These are phyloP conservation scores for Hyposmocoma kahamanoa DNA, from an alignment of 1,140 invertebrate species.

Conservation along the genomic window DNA sequence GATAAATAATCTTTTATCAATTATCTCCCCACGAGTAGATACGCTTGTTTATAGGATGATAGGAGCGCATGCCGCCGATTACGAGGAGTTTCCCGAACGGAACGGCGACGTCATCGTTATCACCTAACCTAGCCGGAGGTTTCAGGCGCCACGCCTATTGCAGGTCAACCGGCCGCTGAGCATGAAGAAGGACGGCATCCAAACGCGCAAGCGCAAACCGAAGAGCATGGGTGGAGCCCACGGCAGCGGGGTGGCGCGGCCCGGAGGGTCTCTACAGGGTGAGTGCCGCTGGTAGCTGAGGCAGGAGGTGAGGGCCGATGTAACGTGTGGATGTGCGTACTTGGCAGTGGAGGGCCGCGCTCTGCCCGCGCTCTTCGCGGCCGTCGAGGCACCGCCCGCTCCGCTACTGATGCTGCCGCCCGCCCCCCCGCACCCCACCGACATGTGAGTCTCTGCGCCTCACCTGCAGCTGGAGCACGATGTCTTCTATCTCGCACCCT, in stretches of 20 bases:
- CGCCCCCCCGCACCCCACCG: too few species aligned
- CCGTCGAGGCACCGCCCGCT: conserved; percentile 33
- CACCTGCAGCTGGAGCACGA: too few species aligned
- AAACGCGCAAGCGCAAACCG: conserved; percentile 93
- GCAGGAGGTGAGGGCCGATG: too few species aligned
- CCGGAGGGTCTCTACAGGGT: neutral
- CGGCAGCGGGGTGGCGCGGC: conserved; percentile 15
- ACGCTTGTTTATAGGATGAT: conserved; percentile 71
- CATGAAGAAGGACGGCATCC: conserved; percentile 97
- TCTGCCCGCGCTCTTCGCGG: conserved; percentile 63
- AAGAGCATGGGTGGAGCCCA: conserved; percentile 74
- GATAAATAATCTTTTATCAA: conserved; percentile 74
- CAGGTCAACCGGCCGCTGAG: conserved; percentile 90
- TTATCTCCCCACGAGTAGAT: conserved; percentile 67
- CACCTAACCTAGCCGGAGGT: too few species aligned
- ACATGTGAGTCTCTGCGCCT: conserved; percentile 10
- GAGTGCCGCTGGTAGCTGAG: too few species aligned
- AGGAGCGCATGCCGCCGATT: conserved; percentile 54
- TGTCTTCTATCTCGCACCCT: too few species aligned
- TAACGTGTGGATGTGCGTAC: too few species aligned
- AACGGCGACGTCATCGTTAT: neutral
- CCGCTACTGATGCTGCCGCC: too few species aligned
- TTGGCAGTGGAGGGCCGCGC: conserved; percentile 39
- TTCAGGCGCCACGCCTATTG: too few species aligned
- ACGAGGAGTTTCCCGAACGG: conserved; percentile 53